These are phyloP conservation scores for Caenorhabditis sp. DNA, from an alignment of 2,888 invertebrate genomes.

Conservation along the genomic window DNA sequence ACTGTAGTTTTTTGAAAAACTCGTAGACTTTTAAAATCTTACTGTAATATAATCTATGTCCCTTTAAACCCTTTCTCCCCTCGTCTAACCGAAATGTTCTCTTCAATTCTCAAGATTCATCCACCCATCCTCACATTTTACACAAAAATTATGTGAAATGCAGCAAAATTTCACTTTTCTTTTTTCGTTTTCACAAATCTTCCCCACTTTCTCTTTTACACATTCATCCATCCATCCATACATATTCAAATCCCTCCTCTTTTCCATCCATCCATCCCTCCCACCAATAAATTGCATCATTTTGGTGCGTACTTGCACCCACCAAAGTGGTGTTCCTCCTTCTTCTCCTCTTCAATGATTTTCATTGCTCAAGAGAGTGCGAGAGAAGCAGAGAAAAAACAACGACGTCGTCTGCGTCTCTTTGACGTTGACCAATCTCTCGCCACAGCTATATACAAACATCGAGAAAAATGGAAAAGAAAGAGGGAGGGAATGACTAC, in stretches of 20 bases:
- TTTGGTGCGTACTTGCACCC: background rate
- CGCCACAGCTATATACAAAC: background rate
- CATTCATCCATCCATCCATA: background rate
- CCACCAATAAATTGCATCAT: background rate
- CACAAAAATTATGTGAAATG: conserved; percentile 1
- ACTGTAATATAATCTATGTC: too few relatives aligned
- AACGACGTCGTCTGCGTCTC: background rate
- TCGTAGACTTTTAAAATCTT: too few relatives aligned
- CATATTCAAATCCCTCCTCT: background rate
- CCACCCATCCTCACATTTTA: background rate
- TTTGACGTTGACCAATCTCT: background rate
- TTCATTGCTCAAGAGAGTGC: too few relatives aligned
- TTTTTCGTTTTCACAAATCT: background rate
- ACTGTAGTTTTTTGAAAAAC: too few relatives aligned
- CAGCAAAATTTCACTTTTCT: background rate
- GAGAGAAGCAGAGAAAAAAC: background rate
- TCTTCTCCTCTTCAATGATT: too few relatives aligned
- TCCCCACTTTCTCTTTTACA: background rate
- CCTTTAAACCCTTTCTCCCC: too few relatives aligned
- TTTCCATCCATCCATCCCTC: background rate
- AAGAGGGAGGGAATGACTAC: conserved; percentile 3
- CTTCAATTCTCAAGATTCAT: background rate
- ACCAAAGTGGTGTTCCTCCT: background rate
- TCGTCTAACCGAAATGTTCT: too few relatives aligned
- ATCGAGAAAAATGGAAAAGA: conserved; percentile 7